Conservation (phyloP, 1,140 invertebrate genomes). For the Trigoniulus corallinus region DNA sequence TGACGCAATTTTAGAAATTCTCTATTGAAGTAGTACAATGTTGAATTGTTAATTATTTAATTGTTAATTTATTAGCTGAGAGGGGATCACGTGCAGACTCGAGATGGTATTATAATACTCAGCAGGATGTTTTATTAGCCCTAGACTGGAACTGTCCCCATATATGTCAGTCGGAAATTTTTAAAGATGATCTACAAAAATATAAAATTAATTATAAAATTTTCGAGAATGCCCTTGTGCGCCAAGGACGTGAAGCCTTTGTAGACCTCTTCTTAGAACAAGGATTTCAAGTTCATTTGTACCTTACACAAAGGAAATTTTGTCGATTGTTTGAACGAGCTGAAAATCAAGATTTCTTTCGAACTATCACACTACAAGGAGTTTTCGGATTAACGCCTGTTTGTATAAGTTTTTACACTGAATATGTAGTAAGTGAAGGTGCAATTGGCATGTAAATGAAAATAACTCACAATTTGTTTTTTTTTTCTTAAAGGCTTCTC, state of each 20-base stretch:
- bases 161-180: slow-evolving; percentile 11
- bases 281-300: slow-evolving; percentile 27
- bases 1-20: too few species aligned
- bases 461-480: too few species aligned
- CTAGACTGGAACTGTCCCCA: slow-evolving; percentile 31
- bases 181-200: not conserved
- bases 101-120: slow-evolving; percentile 14
- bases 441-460: too few species aligned
- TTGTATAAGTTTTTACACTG: not conserved
- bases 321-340: slow-evolving; percentile 24
- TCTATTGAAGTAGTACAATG: not conserved
- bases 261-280: slow-evolving; percentile 29
- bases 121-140: slow-evolving; percentile 27
- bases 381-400: slow-evolving; percentile 18
- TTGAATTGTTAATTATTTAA: too few species aligned
- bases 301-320: slow-evolving; percentile 22
- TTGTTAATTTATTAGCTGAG: slow-evolving; percentile 13
- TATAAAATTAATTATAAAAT: slow-evolving; percentile 25
- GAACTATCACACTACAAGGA: slow-evolving; percentile 24
- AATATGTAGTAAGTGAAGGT: not conserved
- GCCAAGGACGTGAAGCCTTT: slow-evolving; percentile 27
- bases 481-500: not conserved
- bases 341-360: slow-evolving; percentile 28
- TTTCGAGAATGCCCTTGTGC: slow-evolving; percentile 27
- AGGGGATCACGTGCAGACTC: too few species aligned